Evolutionary conservation across 1,140 invertebrate genomes (phyloP).

Genomic region (Armadillidium nasatum): DNA sequence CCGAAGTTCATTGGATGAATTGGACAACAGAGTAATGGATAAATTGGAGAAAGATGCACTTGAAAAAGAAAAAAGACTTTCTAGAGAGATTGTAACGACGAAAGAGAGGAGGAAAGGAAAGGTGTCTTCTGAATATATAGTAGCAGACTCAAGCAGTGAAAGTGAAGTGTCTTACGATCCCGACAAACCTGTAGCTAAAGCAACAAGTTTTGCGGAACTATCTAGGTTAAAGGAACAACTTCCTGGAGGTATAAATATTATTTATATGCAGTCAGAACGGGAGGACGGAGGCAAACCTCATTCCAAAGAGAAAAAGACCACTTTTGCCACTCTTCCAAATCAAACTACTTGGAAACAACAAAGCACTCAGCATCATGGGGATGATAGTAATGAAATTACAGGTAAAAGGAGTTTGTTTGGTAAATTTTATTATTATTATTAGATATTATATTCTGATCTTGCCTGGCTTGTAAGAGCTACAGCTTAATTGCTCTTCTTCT

Average conservation of each 20-base stretch:
- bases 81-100: slow-evolving; percentile 30
- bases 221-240: slow-evolving; percentile 51
- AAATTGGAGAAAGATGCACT: slow-evolving; percentile 43
- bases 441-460: neutral
- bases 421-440: neutral
- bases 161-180: slow-evolving; percentile 41
- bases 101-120: slow-evolving; percentile 28
- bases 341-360: slow-evolving; percentile 87
- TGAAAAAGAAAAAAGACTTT: slow-evolving; percentile 38
- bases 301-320: slow-evolving; percentile 60
- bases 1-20: slow-evolving; percentile 30
- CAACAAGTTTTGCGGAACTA: slow-evolving; percentile 66
- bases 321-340: slow-evolving; percentile 64
- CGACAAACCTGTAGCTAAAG: slow-evolving; percentile 51
- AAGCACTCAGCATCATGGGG: slow-evolving; percentile 43
- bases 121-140: slow-evolving; percentile 1
- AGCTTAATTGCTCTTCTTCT: neutral
- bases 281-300: slow-evolving; percentile 50
- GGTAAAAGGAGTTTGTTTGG: neutral
- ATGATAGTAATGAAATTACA: slow-evolving; percentile 26
- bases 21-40: slow-evolving; percentile 43
- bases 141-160: slow-evolving; percentile 39
- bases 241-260: slow-evolving; percentile 59
- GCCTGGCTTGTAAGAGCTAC: neutral
- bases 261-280: slow-evolving; percentile 60